Evolutionary conservation across 2,113 vertebrate species (phyloP), one percentile per base, ranked within the genome.

Genomic region (Brachionichthys hirsutus): DNA sequence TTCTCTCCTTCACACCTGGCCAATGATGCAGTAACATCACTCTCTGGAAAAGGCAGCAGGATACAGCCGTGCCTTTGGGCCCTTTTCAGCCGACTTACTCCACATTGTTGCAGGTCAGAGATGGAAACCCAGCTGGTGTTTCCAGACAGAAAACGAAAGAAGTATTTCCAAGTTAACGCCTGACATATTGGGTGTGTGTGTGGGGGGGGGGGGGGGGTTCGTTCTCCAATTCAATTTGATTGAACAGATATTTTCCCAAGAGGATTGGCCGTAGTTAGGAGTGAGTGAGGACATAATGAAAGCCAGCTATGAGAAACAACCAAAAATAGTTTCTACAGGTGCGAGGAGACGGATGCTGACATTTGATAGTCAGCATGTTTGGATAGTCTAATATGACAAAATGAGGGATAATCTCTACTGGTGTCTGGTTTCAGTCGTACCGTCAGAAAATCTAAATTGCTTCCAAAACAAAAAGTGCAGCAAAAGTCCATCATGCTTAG

Each of bases 101-200:
- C 6, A 49, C 36, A 53, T 69, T 55, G 55, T 40, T 30, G 24
- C 24, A 54, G 58, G 38, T 59, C 60, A 63, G 68, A 60, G 62
- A 67, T 72, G 45, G 65, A 82, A 55, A 56, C 22, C 38, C 58
- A 76, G 62, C 73, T 76, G 76, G 42, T 44, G 51, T 50, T n/a
- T 18, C 43, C 34, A 42, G 57, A 76, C 64, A 63, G 19, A 74
- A 36, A 38, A 16, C 22, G 41, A 49, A 48, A 46, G 6, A 17
- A 20, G 36, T 59, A 59, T 18, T 30, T 30, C 8, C 24, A 8
- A 30, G 8, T 30, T 30, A 30, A 30, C 24, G 24, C 24, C 24
- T 30, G 24, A 30, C 24, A 30, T 2, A 30, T 30, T 30, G 24
- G n/a, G n/a, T n/a, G n/a, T n/a, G n/a, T n/a, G n/a, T n/a, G n/a